A percentile compares a stretch with the other conserved stretches of the same genome.
Conservation (phyloP, 37 sponge, comb jelly and placozoan species). For the Halichondria panicea region DNA sequence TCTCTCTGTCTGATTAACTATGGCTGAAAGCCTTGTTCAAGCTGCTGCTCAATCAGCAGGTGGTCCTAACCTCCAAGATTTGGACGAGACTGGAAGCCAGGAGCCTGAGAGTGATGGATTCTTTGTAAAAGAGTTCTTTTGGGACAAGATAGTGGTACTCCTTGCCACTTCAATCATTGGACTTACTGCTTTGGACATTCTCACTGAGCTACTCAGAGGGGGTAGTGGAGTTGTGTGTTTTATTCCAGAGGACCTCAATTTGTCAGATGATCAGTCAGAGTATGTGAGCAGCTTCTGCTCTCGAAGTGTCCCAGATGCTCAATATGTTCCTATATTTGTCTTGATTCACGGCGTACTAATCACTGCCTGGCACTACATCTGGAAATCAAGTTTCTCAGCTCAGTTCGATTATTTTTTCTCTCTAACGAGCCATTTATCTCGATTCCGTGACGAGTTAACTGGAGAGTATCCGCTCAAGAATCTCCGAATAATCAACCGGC, state of each 20-base stretch:
- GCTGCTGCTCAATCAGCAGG: not conserved
- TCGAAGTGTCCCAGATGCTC: conserved; percentile 15
- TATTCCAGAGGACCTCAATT: conserved; percentile 22
- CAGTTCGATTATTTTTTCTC: conserved; percentile 51
- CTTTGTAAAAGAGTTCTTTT: conserved; percentile 32
- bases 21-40: not conserved
- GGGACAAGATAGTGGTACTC: conserved; percentile 34
- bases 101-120: not conserved
- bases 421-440: conserved; percentile 13
- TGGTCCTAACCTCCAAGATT: conserved; percentile 1
- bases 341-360: conserved; percentile 34
- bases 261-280: conserved; percentile 17
- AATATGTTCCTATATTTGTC: conserved; percentile 40
- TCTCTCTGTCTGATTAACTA: too few species aligned
- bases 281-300: conserved; percentile 49
- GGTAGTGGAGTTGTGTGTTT: conserved; percentile 39
- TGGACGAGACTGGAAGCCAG: conserved; percentile 1
- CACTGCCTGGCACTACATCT: conserved; percentile 31
- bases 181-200: conserved; percentile 35
- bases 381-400: conserved; percentile 34
- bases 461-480: conserved; percentile 38
- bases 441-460: conserved; percentile 33
- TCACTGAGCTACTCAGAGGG: conserved; percentile 43
- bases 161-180: conserved; percentile 26
- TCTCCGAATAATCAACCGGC: not conserved